phyloP scores from a whole-genome alignment of 2,888 invertebrate genomes.

The Sminthurides aquaticus region DNA sequence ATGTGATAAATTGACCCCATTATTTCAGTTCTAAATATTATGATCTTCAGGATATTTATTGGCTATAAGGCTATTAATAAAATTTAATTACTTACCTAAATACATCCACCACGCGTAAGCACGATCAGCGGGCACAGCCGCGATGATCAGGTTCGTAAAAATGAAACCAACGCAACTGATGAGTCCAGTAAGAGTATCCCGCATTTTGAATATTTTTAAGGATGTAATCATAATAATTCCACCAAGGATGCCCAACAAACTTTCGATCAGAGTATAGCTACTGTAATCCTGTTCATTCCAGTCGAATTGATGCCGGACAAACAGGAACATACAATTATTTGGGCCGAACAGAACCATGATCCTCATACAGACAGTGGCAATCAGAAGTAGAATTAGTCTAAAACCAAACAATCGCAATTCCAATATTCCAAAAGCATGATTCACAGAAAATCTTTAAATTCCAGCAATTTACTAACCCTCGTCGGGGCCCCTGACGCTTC shows the following conservation, averaged over 20 bases:
- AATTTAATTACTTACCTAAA: slow-evolving; percentile 35
- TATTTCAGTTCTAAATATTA: neutral
- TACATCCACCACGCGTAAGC: slow-evolving; percentile 32
- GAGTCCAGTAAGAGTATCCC: slow-evolving; percentile 33
- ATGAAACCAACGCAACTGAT: slow-evolving; percentile 35
- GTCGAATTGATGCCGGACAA: slow-evolving; percentile 57
- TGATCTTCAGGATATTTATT: too few species aligned
- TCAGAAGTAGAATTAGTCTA: slow-evolving; percentile 38
- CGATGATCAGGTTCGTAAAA: slow-evolving; percentile 30
- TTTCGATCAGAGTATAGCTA: neutral
- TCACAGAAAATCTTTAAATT: too few species aligned
- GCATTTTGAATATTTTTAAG: slow-evolving; percentile 31
- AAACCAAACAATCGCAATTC: neutral
- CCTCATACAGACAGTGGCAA: slow-evolving; percentile 33
- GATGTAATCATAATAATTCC: slow-evolving; percentile 7
- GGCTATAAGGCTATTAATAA: too few species aligned
- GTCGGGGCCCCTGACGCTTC: slow-evolving; percentile 52
- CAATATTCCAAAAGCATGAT: neutral
- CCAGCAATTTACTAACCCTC: slow-evolving; percentile 23
- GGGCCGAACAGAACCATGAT: slow-evolving; percentile 48
- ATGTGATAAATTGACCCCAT: too few species aligned
- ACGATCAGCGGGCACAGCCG: slow-evolving; percentile 13
- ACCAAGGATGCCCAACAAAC: slow-evolving; percentile 12
- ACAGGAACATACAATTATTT: slow-evolving; percentile 50
- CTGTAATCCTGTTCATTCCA: slow-evolving; percentile 53